Conservation (phyloP, 2,797 vertebrate species). For the Gambusia yucatana region DNA sequence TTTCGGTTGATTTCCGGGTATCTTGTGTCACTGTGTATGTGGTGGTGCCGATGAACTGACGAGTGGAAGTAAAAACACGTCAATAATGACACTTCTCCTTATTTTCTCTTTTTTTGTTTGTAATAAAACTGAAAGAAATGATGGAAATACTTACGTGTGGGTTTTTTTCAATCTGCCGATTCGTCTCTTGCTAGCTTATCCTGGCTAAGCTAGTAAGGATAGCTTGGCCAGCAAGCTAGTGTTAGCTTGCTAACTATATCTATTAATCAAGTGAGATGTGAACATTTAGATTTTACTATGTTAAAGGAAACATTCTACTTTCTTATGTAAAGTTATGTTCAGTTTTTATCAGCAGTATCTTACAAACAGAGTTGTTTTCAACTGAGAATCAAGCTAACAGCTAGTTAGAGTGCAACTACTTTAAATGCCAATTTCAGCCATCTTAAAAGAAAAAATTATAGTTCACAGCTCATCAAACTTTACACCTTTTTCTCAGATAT, state of each 20-base stretch:
- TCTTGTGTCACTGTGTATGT: conserved; percentile 79
- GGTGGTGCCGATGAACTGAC: conserved; percentile 73
- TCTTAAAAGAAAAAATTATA: not conserved
- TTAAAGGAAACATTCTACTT: not conserved
- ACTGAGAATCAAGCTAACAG: not conserved
- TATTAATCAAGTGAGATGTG: not conserved
- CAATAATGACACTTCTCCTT: conserved; percentile 77
- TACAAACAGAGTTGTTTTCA: not conserved
- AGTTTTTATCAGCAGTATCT: not conserved
- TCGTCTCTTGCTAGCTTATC: not conserved
- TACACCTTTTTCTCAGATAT: not conserved
- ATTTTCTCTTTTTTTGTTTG: conserved; percentile 77
- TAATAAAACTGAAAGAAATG: conserved; percentile 85
- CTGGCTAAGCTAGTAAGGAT: not conserved
- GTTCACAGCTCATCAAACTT: not conserved
- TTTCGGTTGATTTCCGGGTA: conserved; percentile 73
- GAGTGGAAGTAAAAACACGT: conserved; percentile 81
- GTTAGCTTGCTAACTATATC: not conserved
- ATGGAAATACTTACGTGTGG: conserved; percentile 41
- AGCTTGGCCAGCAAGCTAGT: not conserved
- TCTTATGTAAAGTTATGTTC: not conserved
- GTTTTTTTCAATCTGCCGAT: not conserved
- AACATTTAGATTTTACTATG: not conserved
- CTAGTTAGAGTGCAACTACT: not conserved
- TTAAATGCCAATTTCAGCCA: not conserved